These are phyloP conservation scores for Aplodontia rufa DNA, from an alignment of 2,113 vertebrate genomes.

Conservation along the genomic window DNA sequence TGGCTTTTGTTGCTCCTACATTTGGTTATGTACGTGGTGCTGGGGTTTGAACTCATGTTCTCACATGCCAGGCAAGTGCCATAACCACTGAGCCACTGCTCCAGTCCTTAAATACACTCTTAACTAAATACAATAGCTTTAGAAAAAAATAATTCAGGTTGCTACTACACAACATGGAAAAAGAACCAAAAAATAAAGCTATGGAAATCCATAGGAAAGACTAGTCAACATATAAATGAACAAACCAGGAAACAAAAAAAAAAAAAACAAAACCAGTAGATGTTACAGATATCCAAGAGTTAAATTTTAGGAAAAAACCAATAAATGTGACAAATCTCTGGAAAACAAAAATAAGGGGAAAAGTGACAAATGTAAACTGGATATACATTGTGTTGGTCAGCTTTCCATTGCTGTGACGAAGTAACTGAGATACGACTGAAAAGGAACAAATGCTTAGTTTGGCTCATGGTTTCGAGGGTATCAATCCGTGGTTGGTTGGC, in stretches of 20 bases:
- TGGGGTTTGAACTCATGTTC: too few species aligned
- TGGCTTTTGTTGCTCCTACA: too few species aligned
- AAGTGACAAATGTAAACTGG: background rate
- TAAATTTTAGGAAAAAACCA: background rate
- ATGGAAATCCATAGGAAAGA: background rate
- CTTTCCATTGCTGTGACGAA: background rate
- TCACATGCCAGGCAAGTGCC: too few species aligned
- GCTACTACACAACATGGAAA: background rate
- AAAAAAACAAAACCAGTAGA: background rate
- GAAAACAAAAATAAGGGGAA: slow-evolving; percentile 23
- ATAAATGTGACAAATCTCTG: background rate
- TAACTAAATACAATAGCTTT: slow-evolving; percentile 6
- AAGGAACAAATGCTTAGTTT: background rate
- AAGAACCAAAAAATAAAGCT: background rate
- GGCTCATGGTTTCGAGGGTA: background rate
- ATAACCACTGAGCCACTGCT: too few species aligned
- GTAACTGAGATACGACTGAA: background rate
- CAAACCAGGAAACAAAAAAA: slow-evolving; percentile 21
- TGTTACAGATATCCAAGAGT: background rate
- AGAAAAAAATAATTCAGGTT: background rate
- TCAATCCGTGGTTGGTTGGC: background rate
- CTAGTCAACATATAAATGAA: background rate
- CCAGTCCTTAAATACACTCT: background rate
- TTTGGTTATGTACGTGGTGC: too few species aligned
- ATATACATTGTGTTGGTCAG: background rate